Evolutionary conservation across 2,888 invertebrate species (phyloP).

Genomic region (Diplazon laetatorius): DNA sequence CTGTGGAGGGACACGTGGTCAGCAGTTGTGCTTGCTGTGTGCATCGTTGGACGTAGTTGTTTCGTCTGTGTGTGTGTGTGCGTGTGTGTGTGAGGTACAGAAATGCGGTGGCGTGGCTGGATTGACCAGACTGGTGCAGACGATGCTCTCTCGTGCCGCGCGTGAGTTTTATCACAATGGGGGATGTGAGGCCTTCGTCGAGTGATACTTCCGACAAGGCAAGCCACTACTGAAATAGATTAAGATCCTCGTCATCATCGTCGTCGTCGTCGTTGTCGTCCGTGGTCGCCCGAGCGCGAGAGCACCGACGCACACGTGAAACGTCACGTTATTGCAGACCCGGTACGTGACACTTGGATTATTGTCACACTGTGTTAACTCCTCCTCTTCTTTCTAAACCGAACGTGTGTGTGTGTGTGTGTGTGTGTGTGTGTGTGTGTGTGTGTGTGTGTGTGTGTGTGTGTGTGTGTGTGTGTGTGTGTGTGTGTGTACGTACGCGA

Average conservation of each 20-base stretch:
- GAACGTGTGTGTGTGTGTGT: too few relatives aligned
- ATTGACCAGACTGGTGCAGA: slow-evolving; percentile 29
- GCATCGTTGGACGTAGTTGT: too few relatives aligned
- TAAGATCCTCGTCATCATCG: slow-evolving; percentile 67
- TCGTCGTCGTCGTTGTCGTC: slow-evolving; percentile 41
- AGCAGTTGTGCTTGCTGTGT: slow-evolving; percentile 21
- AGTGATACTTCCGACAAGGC: slow-evolving; percentile 77
- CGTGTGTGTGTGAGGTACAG: neutral
- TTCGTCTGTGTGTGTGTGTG: too few relatives aligned
- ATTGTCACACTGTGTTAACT: slow-evolving; percentile 53
- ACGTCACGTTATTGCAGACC: slow-evolving; percentile 58
- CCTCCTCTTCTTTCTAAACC: slow-evolving; percentile 39
- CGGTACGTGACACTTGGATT: slow-evolving; percentile 55
- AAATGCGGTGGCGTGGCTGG: slow-evolving; percentile 14
- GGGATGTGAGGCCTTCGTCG: slow-evolving; percentile 66
- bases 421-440: too few relatives aligned
- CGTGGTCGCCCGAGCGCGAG: slow-evolving; percentile 28
- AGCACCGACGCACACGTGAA: slow-evolving; percentile 43
- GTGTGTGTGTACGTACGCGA: too few relatives aligned
- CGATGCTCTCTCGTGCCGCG: slow-evolving; percentile 54
- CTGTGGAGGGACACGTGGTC: slow-evolving; percentile 56
- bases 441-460: too few relatives aligned
- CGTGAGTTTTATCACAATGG: slow-evolving; percentile 71
- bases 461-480: too few relatives aligned
- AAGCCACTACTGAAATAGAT: slow-evolving; percentile 74